Conservation (phyloP, 30 jellyfish, hydroid and myxozoan species). For the Calvadosia cruxmelitensis region DNA sequence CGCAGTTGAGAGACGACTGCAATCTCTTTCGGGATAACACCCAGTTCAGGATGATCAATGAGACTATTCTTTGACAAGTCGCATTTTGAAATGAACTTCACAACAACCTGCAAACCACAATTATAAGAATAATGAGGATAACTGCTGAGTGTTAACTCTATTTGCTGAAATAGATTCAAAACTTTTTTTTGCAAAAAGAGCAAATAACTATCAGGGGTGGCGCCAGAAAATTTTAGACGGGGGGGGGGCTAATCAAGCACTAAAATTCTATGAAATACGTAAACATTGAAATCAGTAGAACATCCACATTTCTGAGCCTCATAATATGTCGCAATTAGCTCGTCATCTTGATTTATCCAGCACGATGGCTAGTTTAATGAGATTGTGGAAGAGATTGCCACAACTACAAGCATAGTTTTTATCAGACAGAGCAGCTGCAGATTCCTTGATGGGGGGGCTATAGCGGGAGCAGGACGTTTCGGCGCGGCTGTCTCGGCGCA, state of each 20-base stretch:
- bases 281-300: too few relatives aligned
- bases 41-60: constrained; percentile 64
- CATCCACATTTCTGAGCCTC: too few relatives aligned
- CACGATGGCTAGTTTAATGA: too few relatives aligned
- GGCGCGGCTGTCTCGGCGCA: too few relatives aligned
- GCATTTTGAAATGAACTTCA: constrained; percentile 64
- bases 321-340: too few relatives aligned
- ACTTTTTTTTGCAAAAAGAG: background rate
- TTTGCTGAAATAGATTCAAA: background rate
- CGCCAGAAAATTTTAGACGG: background rate
- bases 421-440: too few relatives aligned
- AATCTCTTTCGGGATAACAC: constrained; percentile 66
- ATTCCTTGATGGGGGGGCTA: too few relatives aligned
- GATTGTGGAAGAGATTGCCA: too few relatives aligned
- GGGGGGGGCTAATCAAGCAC: background rate
- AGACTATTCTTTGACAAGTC: constrained; percentile 60
- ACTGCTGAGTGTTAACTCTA: background rate
- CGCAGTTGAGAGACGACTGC: constrained; percentile 34
- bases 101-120: constrained; percentile 55
- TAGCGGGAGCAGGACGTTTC: too few relatives aligned
- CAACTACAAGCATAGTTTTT: too few relatives aligned
- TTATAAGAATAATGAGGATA: background rate
- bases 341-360: too few relatives aligned
- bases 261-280: too few relatives aligned
- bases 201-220: background rate